Evolutionary conservation across 2,797 vertebrate genomes (phyloP).

Genomic region (Coendou prehensilis): DNA sequence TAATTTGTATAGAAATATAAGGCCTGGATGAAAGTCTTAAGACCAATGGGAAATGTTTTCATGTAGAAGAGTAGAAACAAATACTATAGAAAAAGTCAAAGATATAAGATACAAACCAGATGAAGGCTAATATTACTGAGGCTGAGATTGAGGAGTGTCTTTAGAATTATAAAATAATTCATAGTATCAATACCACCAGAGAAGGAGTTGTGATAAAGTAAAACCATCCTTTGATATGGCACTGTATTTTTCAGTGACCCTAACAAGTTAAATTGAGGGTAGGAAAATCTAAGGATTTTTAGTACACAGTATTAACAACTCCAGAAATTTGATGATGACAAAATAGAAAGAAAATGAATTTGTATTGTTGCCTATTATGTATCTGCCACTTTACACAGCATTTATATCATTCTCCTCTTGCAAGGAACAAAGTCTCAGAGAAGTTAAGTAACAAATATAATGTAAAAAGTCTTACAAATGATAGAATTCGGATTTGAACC

Average conservation of each 20-base stretch:
- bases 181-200: slow-evolving; percentile 3
- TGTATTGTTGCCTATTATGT: background rate
- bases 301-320: slow-evolving; percentile 32
- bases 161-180: slow-evolving; percentile 63
- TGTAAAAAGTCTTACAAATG: background rate
- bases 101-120: slow-evolving; percentile 46
- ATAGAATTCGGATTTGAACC: slow-evolving; percentile 43
- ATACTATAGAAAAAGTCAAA: slow-evolving; percentile 54
- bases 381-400: background rate
- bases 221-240: slow-evolving; percentile 17
- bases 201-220: slow-evolving; percentile 20
- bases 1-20: slow-evolving; percentile 62
- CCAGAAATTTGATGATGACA: slow-evolving; percentile 40
- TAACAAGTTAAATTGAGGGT: background rate
- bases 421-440: slow-evolving; percentile 14
- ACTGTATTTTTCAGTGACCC: slow-evolving; percentile 38
- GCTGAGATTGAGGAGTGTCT: background rate
- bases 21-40: background rate
- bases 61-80: slow-evolving; percentile 56
- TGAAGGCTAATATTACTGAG: slow-evolving; percentile 55
- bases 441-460: background rate
- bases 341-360: slow-evolving; percentile 25
- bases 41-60: slow-evolving; percentile 54
- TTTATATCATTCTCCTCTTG: background rate
- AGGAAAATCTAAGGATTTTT: slow-evolving; percentile 31